Base-by-base conservation (phyloP, 2,797 vertebrate species). In the Rhinichthys osculus region DNA sequence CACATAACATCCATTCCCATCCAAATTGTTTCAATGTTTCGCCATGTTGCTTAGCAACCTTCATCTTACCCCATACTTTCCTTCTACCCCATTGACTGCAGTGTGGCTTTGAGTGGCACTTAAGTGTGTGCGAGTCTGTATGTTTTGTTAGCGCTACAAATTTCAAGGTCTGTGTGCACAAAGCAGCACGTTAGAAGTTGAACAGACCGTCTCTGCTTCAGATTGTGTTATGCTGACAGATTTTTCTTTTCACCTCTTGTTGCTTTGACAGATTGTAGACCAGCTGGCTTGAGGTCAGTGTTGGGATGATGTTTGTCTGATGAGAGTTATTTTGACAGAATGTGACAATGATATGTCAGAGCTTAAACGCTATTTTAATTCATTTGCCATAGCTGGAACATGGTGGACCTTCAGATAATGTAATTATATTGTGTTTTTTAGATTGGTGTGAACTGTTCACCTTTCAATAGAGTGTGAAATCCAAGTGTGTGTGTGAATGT, bases 11-110 rank as follows among this genome's bases (percentile, higher is more conserved):
- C 92, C 92, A 92, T 91, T 93, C 92, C 19, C 93, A 93, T 94
- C 91, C 92, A 90, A 89, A 92, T 90, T 82, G 83, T 91, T 89
- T 94, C 92, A 93, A 92, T 93, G 93, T 93, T 94, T 92, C 90
- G 90, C 90, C 90, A 88, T 67, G 93, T 94, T 92, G 92, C 94
- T 79, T 92, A 90, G 94, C 93, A 94, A 95, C 94, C 74, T 42
- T 54, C 16, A 86, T 89, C 57, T 50, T 74, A 50, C 73, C 82
- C 81, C 70, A 52, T 86, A 89, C 86, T 83, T 86, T 86, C 88
- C 86, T 86, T 91, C 85, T 90, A 91, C 84, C 72, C 89, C 82
- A 89, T 91, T 90, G 92, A 91, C 82, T 90, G 85, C 89, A 91
- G 90, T 90, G 89, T 81, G 66, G 71, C 64, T 80, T 90, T 88